Percentiles rank a stretch among this genome's conserved stretches.
phyloP scores from a whole-genome alignment of 2,888 invertebrate genomes.

The Miltochrista miniata region DNA sequence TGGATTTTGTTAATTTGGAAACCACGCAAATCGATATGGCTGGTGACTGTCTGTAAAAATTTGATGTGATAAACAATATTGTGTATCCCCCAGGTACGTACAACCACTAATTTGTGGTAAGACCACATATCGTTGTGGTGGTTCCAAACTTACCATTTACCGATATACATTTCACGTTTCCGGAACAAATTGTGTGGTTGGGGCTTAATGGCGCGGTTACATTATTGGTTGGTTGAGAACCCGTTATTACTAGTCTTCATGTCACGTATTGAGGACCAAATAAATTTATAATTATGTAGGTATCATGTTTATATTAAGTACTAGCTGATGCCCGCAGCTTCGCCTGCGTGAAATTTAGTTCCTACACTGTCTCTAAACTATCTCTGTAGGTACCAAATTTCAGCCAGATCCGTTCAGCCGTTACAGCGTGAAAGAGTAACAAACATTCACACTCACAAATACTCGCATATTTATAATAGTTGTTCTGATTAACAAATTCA shows the following conservation, averaged over 20 bases:
- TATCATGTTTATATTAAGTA: too few relatives aligned
- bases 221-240: background rate
- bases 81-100: background rate
- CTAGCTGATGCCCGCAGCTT: too few relatives aligned
- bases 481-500: too few relatives aligned
- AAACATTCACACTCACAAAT: too few relatives aligned
- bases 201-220: conserved; percentile 1
- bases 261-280: too few relatives aligned
- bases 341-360: too few relatives aligned
- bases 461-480: too few relatives aligned
- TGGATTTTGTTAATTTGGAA: conserved; percentile 3
- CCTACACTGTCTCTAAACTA: too few relatives aligned
- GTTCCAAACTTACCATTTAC: background rate
- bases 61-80: conserved; percentile 9
- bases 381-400: too few relatives aligned
- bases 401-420: too few relatives aligned
- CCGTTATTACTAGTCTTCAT: background rate
- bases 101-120: conserved; percentile 5
- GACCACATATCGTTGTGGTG: conserved; percentile 3
- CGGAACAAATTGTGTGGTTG: conserved; percentile 15
- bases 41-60: conserved; percentile 4
- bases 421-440: too few relatives aligned
- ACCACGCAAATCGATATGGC: background rate
- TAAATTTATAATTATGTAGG: too few relatives aligned
- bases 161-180: conserved; percentile 1